Evolutionary conservation across 2,888 invertebrate genomes (phyloP).

Genomic region (Rotaria magnacalcarata): DNA sequence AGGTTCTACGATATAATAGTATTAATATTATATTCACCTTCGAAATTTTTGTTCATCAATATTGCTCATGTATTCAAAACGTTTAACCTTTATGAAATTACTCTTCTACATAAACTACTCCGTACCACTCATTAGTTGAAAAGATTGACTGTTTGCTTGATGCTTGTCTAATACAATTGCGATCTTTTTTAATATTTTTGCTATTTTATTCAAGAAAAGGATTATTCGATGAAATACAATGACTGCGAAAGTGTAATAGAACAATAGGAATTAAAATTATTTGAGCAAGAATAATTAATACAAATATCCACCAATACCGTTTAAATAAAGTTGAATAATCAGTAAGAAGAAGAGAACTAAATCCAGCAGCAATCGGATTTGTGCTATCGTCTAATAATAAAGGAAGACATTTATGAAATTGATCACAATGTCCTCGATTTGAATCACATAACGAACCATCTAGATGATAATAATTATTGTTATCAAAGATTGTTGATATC

Average conservation of each 20-base stretch:
- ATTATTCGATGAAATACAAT: constrained; percentile 18
- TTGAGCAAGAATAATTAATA: background rate
- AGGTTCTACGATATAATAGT: too few relatives aligned
- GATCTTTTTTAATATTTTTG: too few relatives aligned
- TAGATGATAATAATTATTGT: background rate
- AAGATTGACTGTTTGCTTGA: too few relatives aligned
- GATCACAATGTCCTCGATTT: constrained; percentile 21
- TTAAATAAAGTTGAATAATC: background rate
- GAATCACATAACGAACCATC: background rate
- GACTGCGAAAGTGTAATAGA: background rate
- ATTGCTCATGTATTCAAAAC: too few relatives aligned
- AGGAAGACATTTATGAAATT: background rate
- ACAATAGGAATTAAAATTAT: background rate
- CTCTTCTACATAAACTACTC: too few relatives aligned
- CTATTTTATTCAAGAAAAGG: constrained; percentile 31
- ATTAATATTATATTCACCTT: too few relatives aligned
- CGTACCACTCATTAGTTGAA: too few relatives aligned
- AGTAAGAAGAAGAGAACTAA: background rate
- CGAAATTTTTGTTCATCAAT: too few relatives aligned
- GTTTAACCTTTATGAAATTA: too few relatives aligned
- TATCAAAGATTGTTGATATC: background rate
- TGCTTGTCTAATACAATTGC: too few relatives aligned
- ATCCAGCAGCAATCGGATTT: background rate
- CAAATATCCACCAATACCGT: constrained; percentile 8
- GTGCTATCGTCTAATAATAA: background rate